Evolutionary conservation across 1,140 invertebrate species (phyloP).

Genomic region (Temnothorax nylanderi): DNA sequence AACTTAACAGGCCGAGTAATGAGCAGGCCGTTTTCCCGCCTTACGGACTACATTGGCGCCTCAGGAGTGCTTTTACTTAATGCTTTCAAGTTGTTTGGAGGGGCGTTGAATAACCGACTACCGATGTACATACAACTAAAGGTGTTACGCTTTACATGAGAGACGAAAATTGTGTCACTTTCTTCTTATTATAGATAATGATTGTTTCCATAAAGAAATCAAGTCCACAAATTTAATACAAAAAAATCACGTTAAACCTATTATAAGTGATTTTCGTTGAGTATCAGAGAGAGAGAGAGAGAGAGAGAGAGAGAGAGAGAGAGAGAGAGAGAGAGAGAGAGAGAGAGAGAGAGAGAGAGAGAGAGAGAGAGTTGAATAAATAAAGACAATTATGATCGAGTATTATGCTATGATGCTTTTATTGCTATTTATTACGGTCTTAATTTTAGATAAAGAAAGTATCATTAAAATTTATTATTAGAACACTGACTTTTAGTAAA

Average conservation of each 20-base stretch:
- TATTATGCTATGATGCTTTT: neutral
- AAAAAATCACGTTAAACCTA: neutral
- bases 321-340: neutral
- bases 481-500: slow-evolving; percentile 9
- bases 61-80: slow-evolving; percentile 72
- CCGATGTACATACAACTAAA: slow-evolving; percentile 32
- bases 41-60: slow-evolving; percentile 39
- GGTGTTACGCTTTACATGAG: neutral
- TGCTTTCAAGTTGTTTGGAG: slow-evolving; percentile 64
- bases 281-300: neutral
- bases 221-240: neutral
- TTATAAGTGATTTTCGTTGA: neutral
- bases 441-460: neutral
- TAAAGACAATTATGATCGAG: neutral
- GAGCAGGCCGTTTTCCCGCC: slow-evolving; percentile 64
- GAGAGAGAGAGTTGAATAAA: neutral
- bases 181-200: neutral
- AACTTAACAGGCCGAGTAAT: slow-evolving; percentile 78
- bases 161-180: slow-evolving; percentile 13
- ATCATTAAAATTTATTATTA: neutral
- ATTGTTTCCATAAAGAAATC: neutral
- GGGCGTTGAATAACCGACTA: slow-evolving; percentile 57
- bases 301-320: neutral
- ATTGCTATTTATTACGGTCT: neutral
- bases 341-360: neutral